Evolutionary conservation across 1,140 invertebrate species (phyloP), one percentile per base, ranked within the genome.

Genomic region (Ylistrum balloti): DNA sequence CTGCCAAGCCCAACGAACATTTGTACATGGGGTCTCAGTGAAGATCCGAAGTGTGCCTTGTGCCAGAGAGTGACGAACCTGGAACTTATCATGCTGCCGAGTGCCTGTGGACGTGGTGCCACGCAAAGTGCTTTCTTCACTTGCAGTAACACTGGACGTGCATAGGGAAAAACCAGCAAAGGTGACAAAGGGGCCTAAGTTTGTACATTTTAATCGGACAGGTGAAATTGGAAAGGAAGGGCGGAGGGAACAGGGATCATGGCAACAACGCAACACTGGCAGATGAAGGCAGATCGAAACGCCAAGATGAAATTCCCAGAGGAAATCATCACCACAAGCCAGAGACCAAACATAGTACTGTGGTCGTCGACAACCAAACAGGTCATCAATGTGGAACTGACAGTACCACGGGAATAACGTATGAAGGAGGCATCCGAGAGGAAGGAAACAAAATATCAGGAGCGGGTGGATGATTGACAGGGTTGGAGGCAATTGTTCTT

Each of bases 1-100:
- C n/a, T n/a, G n/a, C n/a, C n/a, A n/a, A n/a, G n/a, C n/a, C n/a
- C n/a, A n/a, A n/a, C n/a, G n/a, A n/a, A n/a, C n/a, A n/a, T n/a
- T n/a, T n/a, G n/a, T n/a, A n/a, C n/a, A n/a, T n/a, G n/a, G n/a
- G n/a, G n/a, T n/a, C n/a, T n/a, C n/a, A n/a, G n/a, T n/a, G n/a
- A n/a, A n/a, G n/a, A n/a, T n/a, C n/a, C n/a, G n/a, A n/a, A n/a
- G n/a, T n/a, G n/a, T n/a, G n/a, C n/a, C n/a, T n/a, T n/a, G n/a
- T n/a, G n/a, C n/a, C n/a, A n/a, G n/a, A n/a, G n/a, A n/a, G n/a
- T n/a, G n/a, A n/a, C 86, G 0, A 91, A 91, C 32, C 41, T 86
- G 90, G 90, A 91, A n/a, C 90, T 86, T 91, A 34, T 56, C 34
- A 33, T 89, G 88, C 5, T 91, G 38, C 85, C 45, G 22, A 56